Conservation (phyloP, 2,888 invertebrate genomes). For the Psylliodes chrysocephalus region DNA sequence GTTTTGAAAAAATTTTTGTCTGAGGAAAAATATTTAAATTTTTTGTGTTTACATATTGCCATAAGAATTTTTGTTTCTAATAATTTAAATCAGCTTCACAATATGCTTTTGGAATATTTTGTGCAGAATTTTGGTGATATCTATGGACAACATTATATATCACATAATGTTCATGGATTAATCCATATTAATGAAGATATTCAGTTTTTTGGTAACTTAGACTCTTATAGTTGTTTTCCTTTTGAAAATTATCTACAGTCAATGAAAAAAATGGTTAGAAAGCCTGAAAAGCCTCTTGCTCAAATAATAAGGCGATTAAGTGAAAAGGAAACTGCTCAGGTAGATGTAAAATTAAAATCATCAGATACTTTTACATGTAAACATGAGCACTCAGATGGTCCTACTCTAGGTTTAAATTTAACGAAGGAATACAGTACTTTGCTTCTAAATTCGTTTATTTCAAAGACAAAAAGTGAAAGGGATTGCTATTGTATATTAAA, state of each 20-base stretch:
- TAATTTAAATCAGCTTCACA: constrained; percentile 11
- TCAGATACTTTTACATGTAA: neutral
- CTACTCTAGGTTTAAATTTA: neutral
- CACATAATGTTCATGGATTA: constrained; percentile 22
- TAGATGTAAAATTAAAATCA: no score
- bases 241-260: constrained; percentile 20
- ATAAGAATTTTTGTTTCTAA: constrained; percentile 5
- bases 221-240: constrained; percentile 22
- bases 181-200: no score
- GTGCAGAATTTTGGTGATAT: constrained; percentile 2
- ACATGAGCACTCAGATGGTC: neutral
- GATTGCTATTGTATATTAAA: constrained; percentile 27
- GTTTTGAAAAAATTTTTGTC: constrained; percentile 3
- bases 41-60: constrained; percentile 10
- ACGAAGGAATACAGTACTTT: neutral
- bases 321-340: constrained; percentile 11
- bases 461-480: constrained; percentile 13
- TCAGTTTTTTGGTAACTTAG: constrained; percentile 20
- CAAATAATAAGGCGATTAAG: constrained; percentile 22
- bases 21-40: constrained; percentile 9
- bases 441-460: constrained; percentile 2
- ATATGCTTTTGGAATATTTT: constrained; percentile 9
- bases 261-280: constrained; percentile 20
- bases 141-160: constrained; percentile 19
- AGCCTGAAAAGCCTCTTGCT: constrained; percentile 17